Conservation (phyloP, 1,140 invertebrate genomes). For the Phthorimaea operculella region DNA sequence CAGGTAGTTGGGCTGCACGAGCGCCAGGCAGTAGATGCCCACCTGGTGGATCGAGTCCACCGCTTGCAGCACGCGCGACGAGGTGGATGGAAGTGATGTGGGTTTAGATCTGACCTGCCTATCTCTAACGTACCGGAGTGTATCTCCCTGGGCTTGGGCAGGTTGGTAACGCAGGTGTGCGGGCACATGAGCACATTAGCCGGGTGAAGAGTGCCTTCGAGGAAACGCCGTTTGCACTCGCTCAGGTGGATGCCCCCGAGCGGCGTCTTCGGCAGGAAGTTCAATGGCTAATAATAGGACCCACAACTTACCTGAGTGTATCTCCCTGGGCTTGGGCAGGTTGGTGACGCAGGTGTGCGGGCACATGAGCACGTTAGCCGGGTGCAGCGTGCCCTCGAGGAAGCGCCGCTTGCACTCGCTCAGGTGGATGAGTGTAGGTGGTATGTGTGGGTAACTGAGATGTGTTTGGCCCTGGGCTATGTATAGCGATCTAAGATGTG, state of each 20-base stretch:
- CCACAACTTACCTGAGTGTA: constrained; percentile 95
- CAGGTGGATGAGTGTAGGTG: constrained; percentile 96
- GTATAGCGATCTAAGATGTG: too few relatives aligned
- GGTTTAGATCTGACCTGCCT: too few relatives aligned
- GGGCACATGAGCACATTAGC: constrained; percentile 99
- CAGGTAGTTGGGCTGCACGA: constrained; percentile 97
- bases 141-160: constrained; percentile 97
- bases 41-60: constrained; percentile 99
- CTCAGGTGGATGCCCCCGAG: constrained; percentile 98
- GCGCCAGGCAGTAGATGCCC: constrained; percentile 96
- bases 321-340: constrained; percentile 96
- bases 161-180: constrained; percentile 99
- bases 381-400: constrained; percentile 95
- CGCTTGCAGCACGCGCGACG: constrained; percentile 98
- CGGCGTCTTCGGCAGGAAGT: constrained; percentile 98
- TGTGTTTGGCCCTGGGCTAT: too few relatives aligned
- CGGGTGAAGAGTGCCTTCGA: constrained; percentile 97
- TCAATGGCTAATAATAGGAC: too few relatives aligned
- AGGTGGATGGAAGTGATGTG: too few relatives aligned
- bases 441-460: too few relatives aligned
- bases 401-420: constrained; percentile 97
- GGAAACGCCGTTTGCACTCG: constrained; percentile 94
- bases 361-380: constrained; percentile 98
- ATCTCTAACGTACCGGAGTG: constrained; percentile 95
- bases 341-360: constrained; percentile 99